phyloP scores from a whole-genome alignment of 1,140 invertebrate species.

The Neomicropteryx cornuta region DNA sequence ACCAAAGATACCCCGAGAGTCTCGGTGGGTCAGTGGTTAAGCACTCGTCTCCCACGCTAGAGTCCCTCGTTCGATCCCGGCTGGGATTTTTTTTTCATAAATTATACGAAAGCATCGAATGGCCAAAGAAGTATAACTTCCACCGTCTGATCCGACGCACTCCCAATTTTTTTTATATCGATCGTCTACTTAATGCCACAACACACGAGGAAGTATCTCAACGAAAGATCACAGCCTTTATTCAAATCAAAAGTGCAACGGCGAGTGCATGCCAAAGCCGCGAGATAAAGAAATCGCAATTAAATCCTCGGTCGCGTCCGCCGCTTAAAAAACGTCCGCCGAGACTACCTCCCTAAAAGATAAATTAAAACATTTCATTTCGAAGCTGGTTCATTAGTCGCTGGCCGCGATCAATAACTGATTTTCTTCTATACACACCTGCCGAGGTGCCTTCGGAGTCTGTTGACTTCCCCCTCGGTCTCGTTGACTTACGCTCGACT shows the following conservation, averaged over 20 bases:
- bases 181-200: no score
- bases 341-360: constrained; percentile 17
- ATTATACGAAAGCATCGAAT: no score
- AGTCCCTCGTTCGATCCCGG: no score
- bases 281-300: constrained; percentile 12
- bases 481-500: no score
- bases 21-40: no score
- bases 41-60: no score
- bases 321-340: constrained; percentile 11
- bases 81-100: no score
- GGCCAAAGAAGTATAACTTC: no score
- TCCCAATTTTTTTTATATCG: no score
- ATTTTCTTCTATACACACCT: constrained; percentile 17
- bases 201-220: neutral
- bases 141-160: no score
- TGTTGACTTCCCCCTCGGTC: constrained; percentile 15
- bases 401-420: constrained; percentile 16
- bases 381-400: constrained; percentile 15
- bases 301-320: constrained; percentile 14
- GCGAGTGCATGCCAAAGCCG: neutral
- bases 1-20: no score
- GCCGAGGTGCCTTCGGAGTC: no score
- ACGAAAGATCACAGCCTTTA: constrained; percentile 2
- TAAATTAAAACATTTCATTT: constrained; percentile 18
- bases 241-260: constrained; percentile 6